Evolutionary conservation across 2,888 invertebrate genomes (phyloP), one percentile per base, ranked within the genome.

Genomic region (Dryomyza anilis): DNA sequence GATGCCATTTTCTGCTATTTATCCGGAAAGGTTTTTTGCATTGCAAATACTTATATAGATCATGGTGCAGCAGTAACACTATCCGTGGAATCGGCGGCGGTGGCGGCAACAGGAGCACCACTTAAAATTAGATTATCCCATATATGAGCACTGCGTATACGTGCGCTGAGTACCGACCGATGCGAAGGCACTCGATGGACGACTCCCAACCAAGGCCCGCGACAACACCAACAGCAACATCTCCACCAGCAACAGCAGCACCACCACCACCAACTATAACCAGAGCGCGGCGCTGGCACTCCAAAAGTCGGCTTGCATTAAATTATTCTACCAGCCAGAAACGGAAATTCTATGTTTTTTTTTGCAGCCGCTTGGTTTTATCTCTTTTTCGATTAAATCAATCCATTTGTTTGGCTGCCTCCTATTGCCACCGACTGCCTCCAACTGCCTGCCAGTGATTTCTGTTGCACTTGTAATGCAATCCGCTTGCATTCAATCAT

Each of bases 401-500:
- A n/a, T n/a, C n/a, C n/a, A 19, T 2, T 14, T 23, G 8, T n/a
- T 25, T 27, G 21, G 25, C 27, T 29, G 29, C 21, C 30, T n/a
- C 30, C 16, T n/a, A 16, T 43, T 39, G 7, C 19, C 43, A 43
- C 43, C 53, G 14, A 19, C 16, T 53, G 6, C 16, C 25, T 30
- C 30, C 12, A 29, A 53, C 19, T 12, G 53, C 30, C n/a, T n/a
- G n/a, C n/a, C n/a, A n/a, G n/a, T n/a, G 48, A 14, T 36, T 29
- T 53, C 50, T 64, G 53, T 66, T 68, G 73, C 74, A 72, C 74
- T 77, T 79, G 78, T 78, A 78, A 77, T 79, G 74, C 79, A 78
- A 78, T 76, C 78, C 74, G 73, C 77, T 78, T 77, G 76, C 79
- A 79, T 79, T 80, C 78, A 79, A 78, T 79, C 78, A 79, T 79